Evolutionary conservation across 2,888 invertebrate species (phyloP).

Genomic region (Sycophila texana): DNA sequence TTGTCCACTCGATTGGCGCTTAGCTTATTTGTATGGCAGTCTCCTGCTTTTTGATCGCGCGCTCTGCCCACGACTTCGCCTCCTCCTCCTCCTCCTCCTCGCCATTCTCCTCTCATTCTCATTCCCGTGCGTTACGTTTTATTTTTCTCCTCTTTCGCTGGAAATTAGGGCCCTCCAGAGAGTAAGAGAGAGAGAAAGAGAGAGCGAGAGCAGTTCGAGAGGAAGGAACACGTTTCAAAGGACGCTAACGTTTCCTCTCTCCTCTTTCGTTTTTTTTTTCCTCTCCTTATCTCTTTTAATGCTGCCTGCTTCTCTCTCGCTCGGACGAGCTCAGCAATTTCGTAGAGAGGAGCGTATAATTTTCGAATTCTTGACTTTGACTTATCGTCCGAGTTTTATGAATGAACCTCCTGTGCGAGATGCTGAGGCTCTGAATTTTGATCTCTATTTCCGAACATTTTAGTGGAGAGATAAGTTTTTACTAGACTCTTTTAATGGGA

Average conservation of each 20-base stretch:
- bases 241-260: conserved; percentile 25
- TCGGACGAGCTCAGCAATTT: conserved; percentile 20
- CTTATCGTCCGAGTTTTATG: conserved; percentile 35
- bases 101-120: not conserved
- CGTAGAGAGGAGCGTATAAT: conserved; percentile 20
- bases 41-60: conserved; percentile 49
- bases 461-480: no score
- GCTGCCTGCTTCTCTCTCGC: conserved; percentile 22
- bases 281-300: conserved; percentile 41
- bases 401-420: conserved; percentile 11
- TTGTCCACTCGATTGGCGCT: conserved; percentile 69
- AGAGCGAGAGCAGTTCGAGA: not conserved
- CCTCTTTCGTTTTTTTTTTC: conserved; percentile 18
- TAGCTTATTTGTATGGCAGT: conserved; percentile 58
- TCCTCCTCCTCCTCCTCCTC: conserved; percentile 53
- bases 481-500: no score
- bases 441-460: no score
- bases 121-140: conserved; percentile 27
- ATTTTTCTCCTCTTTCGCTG: conserved; percentile 53
- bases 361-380: conserved; percentile 42
- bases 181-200: no score
- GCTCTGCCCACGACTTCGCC: conserved; percentile 59
- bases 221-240: conserved; percentile 36
- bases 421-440: no score
- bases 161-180: conserved; percentile 44